These are phyloP conservation scores for Beroe forskalii DNA, from an alignment of 37 sponge, comb jelly and placozoan genomes.

Conservation along the genomic window DNA sequence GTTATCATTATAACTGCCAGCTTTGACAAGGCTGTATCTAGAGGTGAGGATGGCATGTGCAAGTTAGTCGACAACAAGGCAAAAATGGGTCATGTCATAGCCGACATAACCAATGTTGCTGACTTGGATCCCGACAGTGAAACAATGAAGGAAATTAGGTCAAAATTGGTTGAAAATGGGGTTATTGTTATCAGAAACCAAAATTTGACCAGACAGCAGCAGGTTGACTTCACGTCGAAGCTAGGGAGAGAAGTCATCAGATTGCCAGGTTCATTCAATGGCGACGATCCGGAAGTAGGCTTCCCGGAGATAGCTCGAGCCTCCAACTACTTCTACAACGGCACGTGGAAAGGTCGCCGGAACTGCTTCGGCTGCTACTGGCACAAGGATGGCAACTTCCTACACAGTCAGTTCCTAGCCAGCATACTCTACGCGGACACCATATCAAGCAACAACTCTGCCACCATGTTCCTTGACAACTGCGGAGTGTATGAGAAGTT, in stretches of 20 bases:
- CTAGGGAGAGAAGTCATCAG: background rate
- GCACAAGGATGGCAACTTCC: slow-evolving; percentile 9
- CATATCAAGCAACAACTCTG: background rate
- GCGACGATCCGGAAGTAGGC: background rate
- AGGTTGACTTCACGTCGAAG: background rate
- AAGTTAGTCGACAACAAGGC: background rate
- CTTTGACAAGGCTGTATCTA: too few relatives aligned
- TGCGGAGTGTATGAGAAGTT: background rate
- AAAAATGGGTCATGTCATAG: background rate
- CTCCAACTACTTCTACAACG: background rate
- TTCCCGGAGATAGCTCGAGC: background rate
- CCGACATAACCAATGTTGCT: background rate
- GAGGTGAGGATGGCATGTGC: background rate
- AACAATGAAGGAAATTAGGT: background rate
- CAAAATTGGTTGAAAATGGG: background rate
- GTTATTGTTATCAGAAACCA: background rate
- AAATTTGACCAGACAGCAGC: background rate
- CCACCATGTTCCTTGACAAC: background rate
- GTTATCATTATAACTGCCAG: too few relatives aligned
- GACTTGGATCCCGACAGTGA: background rate
- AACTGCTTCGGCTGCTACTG: slow-evolving; percentile 25
- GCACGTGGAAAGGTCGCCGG: background rate
- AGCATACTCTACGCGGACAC: background rate
- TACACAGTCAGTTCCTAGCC: background rate
- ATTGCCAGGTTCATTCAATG: background rate